Evolutionary conservation across 2,888 invertebrate species (phyloP), one percentile per base, ranked within the genome.

Genomic region (Eretmocerus hayati): DNA sequence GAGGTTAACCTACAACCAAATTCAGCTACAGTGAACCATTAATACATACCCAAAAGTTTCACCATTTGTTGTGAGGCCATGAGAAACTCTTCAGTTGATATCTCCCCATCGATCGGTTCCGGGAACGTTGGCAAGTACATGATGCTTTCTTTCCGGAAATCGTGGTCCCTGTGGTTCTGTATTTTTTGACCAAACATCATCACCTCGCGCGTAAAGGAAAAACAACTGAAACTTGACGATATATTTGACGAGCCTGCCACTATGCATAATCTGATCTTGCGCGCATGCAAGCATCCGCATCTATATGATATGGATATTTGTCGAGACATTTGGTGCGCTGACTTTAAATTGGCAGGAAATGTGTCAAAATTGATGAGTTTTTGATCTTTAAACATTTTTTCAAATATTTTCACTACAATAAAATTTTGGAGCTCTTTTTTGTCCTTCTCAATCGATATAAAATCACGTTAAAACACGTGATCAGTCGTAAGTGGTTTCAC

Each of bases 31-130:
- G 5, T 5, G n/a, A 18, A 5, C 11, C 33, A 31, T n/a, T 37
- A 31, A 36, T 44, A 74, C 78, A 69, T 74, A 85, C 86, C 85
- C 57, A 85, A 75, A 59, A 84, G 64, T 50, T 66, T 62, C n/a
- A 84, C 77, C 60, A 85, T 74, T 64, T 78, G 78, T 56, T 72
- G 74, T 32, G 82, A 72, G 39, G 85, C 82, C 54, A 74, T 73
- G 48, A 86, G 67, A 72, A 85, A 86, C 54, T 74, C 62, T 51
- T 69, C 70, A 13, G 82, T 76, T 60, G 79, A 75, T 58, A 86
- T 77, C 72, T 77, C 78, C 37, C 78, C 78, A 58, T 76, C 65
- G 35, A 74, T 62, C 51, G 79, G 64, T 23, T 74, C 64, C 21
- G 79, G 80, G 70, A 84, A 86, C 40, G 26, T 36, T 16, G 51